Conservation (phyloP, 2,113 vertebrate species). For the Toxotes chatareus region DNA sequence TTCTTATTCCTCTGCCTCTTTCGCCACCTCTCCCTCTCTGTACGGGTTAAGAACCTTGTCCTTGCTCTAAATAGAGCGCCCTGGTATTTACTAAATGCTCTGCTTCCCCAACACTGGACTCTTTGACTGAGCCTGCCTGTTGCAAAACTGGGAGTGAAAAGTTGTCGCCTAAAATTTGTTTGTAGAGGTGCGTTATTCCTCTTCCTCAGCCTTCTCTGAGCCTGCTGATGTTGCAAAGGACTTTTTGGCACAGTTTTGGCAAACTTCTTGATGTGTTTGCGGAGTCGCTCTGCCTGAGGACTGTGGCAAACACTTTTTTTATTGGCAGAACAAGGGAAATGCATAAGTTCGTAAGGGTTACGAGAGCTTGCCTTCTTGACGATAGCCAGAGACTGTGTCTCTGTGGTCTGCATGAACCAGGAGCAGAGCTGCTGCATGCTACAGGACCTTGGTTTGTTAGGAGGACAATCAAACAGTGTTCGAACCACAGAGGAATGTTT, state of each 20-base stretch:
- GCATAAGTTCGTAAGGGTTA: constrained; percentile 90
- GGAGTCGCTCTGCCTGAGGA: constrained; percentile 88
- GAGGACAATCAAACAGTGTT: constrained; percentile 89
- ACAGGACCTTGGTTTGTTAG: constrained; percentile 85
- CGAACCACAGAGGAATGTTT: constrained; percentile 88
- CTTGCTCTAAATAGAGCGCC: constrained; percentile 71
- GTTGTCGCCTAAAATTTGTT: constrained; percentile 81
- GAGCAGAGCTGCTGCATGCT: constrained; percentile 90
- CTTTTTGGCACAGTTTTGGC: constrained; percentile 92
- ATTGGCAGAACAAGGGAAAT: constrained; percentile 84
- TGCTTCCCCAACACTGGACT: constrained; percentile 27
- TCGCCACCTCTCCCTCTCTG: constrained; percentile 56
- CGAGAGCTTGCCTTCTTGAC: constrained; percentile 93
- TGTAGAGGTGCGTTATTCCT: constrained; percentile 68
- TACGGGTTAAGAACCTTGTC: constrained; percentile 69
- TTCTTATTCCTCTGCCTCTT: constrained; percentile 43
- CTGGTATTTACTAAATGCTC: constrained; percentile 64
- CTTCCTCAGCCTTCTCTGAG: constrained; percentile 82
- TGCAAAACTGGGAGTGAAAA: constrained; percentile 64
- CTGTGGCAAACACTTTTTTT: constrained; percentile 85
- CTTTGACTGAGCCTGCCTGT: neutral
- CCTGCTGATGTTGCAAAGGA: constrained; percentile 85
- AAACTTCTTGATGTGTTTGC: constrained; percentile 97
- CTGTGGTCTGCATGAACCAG: constrained; percentile 99
- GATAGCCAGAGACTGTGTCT: constrained; percentile 94